Evolutionary conservation across 2,797 vertebrate genomes (phyloP).

Genomic region (Siniperca scherzeri): DNA sequence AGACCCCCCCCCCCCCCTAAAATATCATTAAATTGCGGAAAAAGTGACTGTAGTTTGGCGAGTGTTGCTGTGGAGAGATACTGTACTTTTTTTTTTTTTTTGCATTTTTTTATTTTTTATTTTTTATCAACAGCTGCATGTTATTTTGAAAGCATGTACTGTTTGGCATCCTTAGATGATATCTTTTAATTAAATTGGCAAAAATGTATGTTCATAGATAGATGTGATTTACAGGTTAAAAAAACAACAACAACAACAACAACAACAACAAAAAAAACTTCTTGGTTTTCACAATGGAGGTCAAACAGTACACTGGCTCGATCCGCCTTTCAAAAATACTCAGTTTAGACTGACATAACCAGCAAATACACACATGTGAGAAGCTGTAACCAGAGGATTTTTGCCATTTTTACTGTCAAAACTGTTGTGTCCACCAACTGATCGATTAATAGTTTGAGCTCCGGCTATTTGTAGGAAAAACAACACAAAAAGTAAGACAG

Average conservation of each 20-base stretch:
- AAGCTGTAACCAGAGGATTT: no score
- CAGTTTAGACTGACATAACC: background rate
- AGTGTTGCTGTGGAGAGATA: no score
- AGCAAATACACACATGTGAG: no score
- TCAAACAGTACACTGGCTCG: no score
- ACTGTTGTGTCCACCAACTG: background rate
- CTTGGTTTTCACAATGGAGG: no score
- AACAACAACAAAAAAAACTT: no score
- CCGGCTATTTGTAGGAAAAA: background rate
- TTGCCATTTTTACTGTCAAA: background rate
- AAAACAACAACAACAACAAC: no score
- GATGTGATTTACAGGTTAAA: no score
- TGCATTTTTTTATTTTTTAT: background rate
- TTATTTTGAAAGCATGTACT: background rate
- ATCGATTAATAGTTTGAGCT: background rate
- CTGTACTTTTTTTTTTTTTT: no score
- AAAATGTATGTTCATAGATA: no score
- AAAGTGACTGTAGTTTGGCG: background rate
- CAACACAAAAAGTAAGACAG: background rate
- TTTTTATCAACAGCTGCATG: background rate
- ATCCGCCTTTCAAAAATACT: background rate
- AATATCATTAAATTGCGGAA: background rate
- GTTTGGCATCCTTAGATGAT: background rate
- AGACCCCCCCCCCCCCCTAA: background rate
- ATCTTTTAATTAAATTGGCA: no score